A percentile compares a stretch with the other conserved stretches of the same genome.
Conservation (phyloP, 2,113 vertebrate genomes). For the Gavialis gangeticus region DNA sequence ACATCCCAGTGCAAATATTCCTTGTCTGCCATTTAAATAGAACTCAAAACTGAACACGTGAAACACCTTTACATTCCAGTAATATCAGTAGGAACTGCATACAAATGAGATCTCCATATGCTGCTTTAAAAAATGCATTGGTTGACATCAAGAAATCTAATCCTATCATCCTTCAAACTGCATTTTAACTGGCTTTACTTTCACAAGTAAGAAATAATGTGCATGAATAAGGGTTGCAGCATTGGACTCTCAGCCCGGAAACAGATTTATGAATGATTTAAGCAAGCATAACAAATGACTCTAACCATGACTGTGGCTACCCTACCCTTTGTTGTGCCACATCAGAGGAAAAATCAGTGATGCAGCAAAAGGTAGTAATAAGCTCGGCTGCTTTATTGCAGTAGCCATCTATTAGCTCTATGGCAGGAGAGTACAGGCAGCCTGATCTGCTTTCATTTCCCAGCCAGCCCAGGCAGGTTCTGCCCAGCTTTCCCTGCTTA, state of each 20-base stretch:
- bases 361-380: no score
- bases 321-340: no score
- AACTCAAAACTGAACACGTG: not conserved
- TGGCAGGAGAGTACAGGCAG: no score
- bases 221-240: conserved; percentile 17
- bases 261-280: conserved; percentile 31
- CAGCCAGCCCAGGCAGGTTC: no score
- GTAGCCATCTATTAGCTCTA: no score
- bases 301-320: no score
- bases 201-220: conserved; percentile 16
- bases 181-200: not conserved
- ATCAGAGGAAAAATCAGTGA: no score
- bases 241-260: not conserved
- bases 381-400: no score
- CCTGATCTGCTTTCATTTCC: no score
- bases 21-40: not conserved
- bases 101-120: not conserved
- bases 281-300: not conserved
- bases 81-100: conserved; percentile 21
- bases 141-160: conserved; percentile 23
- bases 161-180: not conserved
- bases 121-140: conserved; percentile 33
- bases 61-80: conserved; percentile 4
- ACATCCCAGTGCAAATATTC: not conserved
- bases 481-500: no score